Evolutionary conservation across 2,888 invertebrate species (phyloP), one percentile per base, ranked within the genome.

Genomic region (Xylocampa areola): DNA sequence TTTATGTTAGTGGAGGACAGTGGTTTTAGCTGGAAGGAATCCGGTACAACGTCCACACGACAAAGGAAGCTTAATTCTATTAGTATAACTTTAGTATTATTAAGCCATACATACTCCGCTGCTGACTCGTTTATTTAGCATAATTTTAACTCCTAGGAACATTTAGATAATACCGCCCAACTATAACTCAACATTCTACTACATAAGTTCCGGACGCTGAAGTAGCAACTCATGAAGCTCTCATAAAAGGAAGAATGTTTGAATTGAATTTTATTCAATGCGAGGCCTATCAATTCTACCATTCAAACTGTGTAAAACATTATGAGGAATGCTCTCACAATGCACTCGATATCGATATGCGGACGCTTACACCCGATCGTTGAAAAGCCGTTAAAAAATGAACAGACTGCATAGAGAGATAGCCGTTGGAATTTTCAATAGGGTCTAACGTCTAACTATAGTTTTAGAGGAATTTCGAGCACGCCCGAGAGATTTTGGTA

Each of bases 311-410:
- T 11, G 17, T 66, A 36, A 36, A 69, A 53, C 61, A 50, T 66
- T 48, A 54, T 35, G 23, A 40, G 48, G 36, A 52, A 53, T 48
- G 29, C 27, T 48, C 44, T 43, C 49, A 45, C 51, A 36, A 68
- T 52, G 55, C 57, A 50, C 58, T 51, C 43, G 39, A 58, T 37
- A 47, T 68, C 41, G 50, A 55, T 55, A 60, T 54, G 51, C 30
- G 33, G 16, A 58, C 58, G 43, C 36, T 41, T 32, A 23, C 36
- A 49, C 32, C 8, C 44, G 33, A 48, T 33, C 27, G 25, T 37
- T 41, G 35, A n/a, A 51, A 53, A 53, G 30, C 25, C 44, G 44
- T 58, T 64, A 39, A 58, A 60, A 67, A 53, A 40, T 39, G 37
- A 44, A 35, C 43, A 36, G 29, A 39, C 33, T 50, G 32, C 16